Percentiles rank a stretch among this genome's conserved stretches.
These are phyloP conservation scores for Prunella himalayana DNA, from an alignment of 2,113 vertebrate genomes.

Conservation along the genomic window DNA sequence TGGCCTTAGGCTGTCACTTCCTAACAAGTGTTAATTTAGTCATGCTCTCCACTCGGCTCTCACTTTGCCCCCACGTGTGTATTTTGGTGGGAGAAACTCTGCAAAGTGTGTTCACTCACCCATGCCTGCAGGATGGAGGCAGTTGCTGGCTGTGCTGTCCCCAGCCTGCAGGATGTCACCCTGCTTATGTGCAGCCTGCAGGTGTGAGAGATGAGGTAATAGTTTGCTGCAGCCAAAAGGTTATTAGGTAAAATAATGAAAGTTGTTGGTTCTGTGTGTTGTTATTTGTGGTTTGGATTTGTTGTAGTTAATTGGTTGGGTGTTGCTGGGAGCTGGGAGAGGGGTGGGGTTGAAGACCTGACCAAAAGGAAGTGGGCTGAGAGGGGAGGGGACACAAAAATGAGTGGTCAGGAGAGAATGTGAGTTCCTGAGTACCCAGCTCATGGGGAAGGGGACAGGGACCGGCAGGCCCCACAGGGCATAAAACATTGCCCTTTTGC, in stretches of 20 bases:
- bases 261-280: background rate
- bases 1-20: background rate
- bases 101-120: rapidly evolving
- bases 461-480: rapidly evolving
- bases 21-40: background rate
- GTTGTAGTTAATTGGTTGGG: background rate
- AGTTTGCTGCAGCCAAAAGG: background rate
- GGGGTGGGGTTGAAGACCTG: background rate
- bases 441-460: background rate
- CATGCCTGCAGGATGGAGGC: background rate
- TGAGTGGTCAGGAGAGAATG: background rate
- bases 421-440: background rate
- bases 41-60: rapidly evolving
- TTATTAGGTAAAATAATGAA: background rate
- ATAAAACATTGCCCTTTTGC: background rate
- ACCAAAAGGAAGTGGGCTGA: background rate
- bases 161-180: too few relatives aligned
- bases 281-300: background rate
- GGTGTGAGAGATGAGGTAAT: background rate
- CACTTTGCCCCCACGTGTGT: rapidly evolving
- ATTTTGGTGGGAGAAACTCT: background rate
- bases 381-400: background rate
- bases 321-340: background rate
- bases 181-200: background rate
- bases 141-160: background rate